Evolutionary conservation across 2,113 vertebrate species (phyloP).

Genomic region (Solea solea): DNA sequence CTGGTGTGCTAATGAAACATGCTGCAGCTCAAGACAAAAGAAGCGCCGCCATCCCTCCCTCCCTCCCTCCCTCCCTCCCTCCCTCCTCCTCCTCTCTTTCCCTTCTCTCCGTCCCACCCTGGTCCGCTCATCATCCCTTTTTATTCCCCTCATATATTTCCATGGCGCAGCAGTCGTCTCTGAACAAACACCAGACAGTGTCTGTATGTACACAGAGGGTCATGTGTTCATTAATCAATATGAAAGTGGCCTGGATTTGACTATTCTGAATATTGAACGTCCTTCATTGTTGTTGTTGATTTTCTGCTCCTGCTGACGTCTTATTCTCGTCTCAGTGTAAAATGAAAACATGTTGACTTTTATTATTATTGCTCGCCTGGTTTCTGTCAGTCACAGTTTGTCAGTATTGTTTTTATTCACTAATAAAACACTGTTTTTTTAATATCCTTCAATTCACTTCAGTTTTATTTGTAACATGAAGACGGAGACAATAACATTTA

Average conservation of each 20-base stretch:
- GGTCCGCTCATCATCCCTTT: conserved; percentile 43
- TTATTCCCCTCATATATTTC: conserved; percentile 28
- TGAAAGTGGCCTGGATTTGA: conserved; percentile 17
- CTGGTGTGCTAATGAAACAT: conserved; percentile 79
- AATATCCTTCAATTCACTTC: too few species aligned
- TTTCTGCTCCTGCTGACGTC: neutral
- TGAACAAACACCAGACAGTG: conserved; percentile 27
- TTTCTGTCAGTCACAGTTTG: too few species aligned
- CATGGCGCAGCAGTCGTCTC: conserved; percentile 8
- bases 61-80: conserved; percentile 27
- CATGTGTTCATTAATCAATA: conserved; percentile 53
- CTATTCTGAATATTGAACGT: conserved; percentile 4
- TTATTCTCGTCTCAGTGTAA: neutral
- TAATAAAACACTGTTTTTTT: too few species aligned
- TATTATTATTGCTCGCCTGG: too few species aligned
- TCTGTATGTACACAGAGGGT: conserved; percentile 43
- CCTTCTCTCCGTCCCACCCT: conserved; percentile 42
- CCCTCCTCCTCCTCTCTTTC: conserved; percentile 21
- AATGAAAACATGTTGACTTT: neutral
- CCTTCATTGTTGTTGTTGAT: neutral
- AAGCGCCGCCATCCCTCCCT: conserved; percentile 55
- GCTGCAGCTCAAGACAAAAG: conserved; percentile 76
- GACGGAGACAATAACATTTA: too few species aligned
- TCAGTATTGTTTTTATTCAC: too few species aligned
- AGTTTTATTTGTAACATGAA: too few species aligned